These are phyloP conservation scores for Grallaria varia DNA, from an alignment of 2,113 vertebrate species.

Conservation along the genomic window DNA sequence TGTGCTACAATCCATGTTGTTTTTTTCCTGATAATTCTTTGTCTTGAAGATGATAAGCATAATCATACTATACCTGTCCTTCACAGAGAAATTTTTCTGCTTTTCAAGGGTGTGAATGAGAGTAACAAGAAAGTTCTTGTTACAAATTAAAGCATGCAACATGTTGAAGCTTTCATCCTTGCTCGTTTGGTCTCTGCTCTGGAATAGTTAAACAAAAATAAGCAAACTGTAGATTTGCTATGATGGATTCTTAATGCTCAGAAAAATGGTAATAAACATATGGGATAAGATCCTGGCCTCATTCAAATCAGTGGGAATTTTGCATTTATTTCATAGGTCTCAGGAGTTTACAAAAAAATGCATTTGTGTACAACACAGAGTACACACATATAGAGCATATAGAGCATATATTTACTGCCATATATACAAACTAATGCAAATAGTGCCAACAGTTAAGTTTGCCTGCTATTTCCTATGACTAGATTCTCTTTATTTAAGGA, in stretches of 20 bases:
- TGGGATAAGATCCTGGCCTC: not conserved
- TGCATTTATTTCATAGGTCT: not conserved
- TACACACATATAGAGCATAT: not conserved
- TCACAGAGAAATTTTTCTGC: constrained; percentile 82
- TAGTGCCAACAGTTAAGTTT: not conserved
- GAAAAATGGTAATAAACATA: constrained; percentile 24
- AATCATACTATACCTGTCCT: constrained; percentile 77
- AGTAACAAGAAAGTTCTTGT: constrained; percentile 80
- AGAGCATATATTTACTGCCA: not conserved
- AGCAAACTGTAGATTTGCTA: constrained; percentile 34
- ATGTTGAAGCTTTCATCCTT: constrained; percentile 76
- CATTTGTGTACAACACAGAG: not conserved
- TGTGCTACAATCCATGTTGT: not conserved
- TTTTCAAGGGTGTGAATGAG: constrained; percentile 84
- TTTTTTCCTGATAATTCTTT: constrained; percentile 26
- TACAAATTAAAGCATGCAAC: constrained; percentile 79
- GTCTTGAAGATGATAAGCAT: constrained; percentile 38
- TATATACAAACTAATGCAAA: not conserved
- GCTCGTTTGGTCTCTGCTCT: constrained; percentile 72
- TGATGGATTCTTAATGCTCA: constrained; percentile 38
- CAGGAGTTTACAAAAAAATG: not conserved
- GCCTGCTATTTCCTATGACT: not conserved
- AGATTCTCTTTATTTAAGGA: not conserved
- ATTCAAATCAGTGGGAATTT: not conserved
- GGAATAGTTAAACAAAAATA: constrained; percentile 62